A percentile compares a stretch with the other conserved stretches of the same genome.
Evolutionary conservation across 2,113 vertebrate genomes (phyloP).

Genomic region (Taxidea taxus): DNA sequence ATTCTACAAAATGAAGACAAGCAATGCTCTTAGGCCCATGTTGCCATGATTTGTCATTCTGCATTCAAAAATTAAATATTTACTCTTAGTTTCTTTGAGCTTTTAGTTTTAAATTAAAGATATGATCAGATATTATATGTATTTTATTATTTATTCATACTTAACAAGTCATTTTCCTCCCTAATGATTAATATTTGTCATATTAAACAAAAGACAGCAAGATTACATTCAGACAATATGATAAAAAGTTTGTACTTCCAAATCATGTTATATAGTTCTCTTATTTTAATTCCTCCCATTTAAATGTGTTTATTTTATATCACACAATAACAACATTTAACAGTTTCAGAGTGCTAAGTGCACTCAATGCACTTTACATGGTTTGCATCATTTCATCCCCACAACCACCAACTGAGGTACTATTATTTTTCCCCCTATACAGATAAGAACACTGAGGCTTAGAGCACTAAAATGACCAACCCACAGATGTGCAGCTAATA

Average conservation of each 20-base stretch:
- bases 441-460: neutral
- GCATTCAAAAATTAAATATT: constrained; percentile 32
- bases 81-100: neutral
- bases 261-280: neutral
- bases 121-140: neutral
- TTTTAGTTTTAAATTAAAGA: constrained; percentile 40
- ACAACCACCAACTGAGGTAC: neutral
- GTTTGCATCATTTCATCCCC: neutral
- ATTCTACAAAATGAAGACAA: constrained; percentile 36
- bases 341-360: neutral
- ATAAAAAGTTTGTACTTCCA: neutral
- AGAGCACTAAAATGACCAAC: neutral
- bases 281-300: neutral
- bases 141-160: neutral
- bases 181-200: neutral
- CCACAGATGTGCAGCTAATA: neutral
- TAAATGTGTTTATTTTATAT: neutral
- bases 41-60: neutral
- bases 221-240: neutral
- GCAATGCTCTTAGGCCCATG: neutral
- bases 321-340: neutral
- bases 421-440: neutral
- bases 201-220: neutral
- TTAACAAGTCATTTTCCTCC: neutral
- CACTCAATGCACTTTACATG: neutral